Base-by-base conservation (phyloP, 1,140 invertebrate genomes). In the Drosophila virilis region DNA sequence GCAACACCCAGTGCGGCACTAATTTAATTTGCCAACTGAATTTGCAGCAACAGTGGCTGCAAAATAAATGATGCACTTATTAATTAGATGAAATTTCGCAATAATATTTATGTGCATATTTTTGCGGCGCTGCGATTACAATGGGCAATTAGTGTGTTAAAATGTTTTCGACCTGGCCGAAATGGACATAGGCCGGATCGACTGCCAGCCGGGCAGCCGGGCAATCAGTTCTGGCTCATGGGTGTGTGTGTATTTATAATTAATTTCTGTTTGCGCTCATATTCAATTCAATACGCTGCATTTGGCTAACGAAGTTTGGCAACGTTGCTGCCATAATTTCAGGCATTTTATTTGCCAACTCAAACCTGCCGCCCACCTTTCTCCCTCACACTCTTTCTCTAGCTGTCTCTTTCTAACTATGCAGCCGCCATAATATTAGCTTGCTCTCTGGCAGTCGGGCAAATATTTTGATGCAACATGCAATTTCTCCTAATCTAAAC, bases 381-480 rank as follows among this genome's bases (percentile, higher is more conserved):
- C 38, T 12, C 8, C 7, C 15, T 37, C 17, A 45, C n/a, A 2
- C 2, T n/a, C 4, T 37, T 22, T 50, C 17, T 50, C 9, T 62
- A 4, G 15, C 9, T 78, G 22, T 40, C 8, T 38, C 6, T n/a
- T 38, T 57, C 10, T 33, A 43, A 4, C 28, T 40, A 9, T 9
- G 17, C 51, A 4, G 13, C 17, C 45, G 8, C 38, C 45, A 42
- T 33, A 71, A 75, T 68, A 86, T 76, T 68, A 58, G 70, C 59
- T 59, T 48, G 61, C 15, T 38, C 57, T 37, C 10, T 74, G 55
- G 33, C 51, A 54, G 51, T 6, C 46, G 66, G 59, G 73, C 46
- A 89, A 88, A 88, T 89, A 88, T 89, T 89, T 89, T 75, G 77
- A 89, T 80, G 83, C 84, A 80, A 73, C 84, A 80, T 72, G 84